Base-by-base conservation (phyloP, 2,888 invertebrate genomes). In the Tetheella fluctuosa region DNA sequence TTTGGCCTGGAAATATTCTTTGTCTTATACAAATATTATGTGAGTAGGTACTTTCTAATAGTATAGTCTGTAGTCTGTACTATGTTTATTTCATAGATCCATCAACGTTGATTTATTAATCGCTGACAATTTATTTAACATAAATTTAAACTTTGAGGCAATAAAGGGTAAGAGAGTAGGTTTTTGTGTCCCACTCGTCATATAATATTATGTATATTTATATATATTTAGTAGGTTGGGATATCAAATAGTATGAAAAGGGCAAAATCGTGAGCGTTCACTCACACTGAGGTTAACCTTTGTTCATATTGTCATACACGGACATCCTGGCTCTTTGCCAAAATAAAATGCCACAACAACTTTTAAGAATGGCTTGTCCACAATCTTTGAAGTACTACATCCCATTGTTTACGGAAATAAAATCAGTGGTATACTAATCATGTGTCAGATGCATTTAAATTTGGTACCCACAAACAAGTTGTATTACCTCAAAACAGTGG, bases 361-460 rank as follows among this genome's bases (percentile, higher is more conserved):
- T 17, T 25, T 2, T 6, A 34, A n/a, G 34, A 4, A 55, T 55
- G 37, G 17, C 2, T 54, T 54, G 34, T 23, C 37, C 20, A 54
- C 54, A 34, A 34, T 30, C 59, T 68, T 34, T 34, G 62, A 54
- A 60, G 61, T 62, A 62, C 57, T 58, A 54, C 53, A n/a, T 28
- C 57, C 61, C 55, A 61, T 60, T 73, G 77, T 75, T 73, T 72
- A 72, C 69, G 72, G 74, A 76, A 72, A 68, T 65, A 61, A 64
- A 63, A 63, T 63, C 63, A 63, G 64, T 69, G 59, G 69, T 64
- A 67, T 74, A 65, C 68, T 64, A 72, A 72, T 68, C 62, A 58
- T 59, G 54, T 60, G 62, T 61, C 57, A 59, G 68, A 63, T 60
- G 25, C 34, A 37, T 52, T 52, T 30, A 34, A 54, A 37, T 55